These are phyloP conservation scores for Piscicola geometra DNA, from an alignment of 2,888 invertebrate species.

Conservation along the genomic window DNA sequence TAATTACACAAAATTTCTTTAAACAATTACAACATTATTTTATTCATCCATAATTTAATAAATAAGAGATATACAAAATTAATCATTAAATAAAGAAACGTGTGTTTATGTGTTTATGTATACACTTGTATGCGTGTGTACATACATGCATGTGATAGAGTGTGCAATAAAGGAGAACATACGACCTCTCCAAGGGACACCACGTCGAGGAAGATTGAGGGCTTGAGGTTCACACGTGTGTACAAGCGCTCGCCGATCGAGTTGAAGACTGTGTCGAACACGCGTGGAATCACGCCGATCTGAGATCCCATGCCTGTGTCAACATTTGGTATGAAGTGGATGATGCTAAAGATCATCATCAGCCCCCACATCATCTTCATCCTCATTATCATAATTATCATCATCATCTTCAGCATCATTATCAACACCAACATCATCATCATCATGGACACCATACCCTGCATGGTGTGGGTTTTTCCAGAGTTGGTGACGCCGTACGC, in stretches of 20 bases:
- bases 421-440: no score
- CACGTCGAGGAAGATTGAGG: slow-evolving; percentile 53
- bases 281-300: slow-evolving; percentile 62
- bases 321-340: no score
- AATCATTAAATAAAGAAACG: background rate
- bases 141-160: background rate
- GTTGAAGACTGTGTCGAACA: slow-evolving; percentile 55
- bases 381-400: no score
- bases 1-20: no score
- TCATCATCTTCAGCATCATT: no score
- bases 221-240: slow-evolving; percentile 49
- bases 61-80: background rate
- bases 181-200: slow-evolving; percentile 47
- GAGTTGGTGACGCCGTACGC: slow-evolving; percentile 85
- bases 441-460: slow-evolving; percentile 54
- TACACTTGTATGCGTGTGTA: slow-evolving; percentile 4
- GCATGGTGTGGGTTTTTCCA: slow-evolving; percentile 78
- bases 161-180: slow-evolving; percentile 37
- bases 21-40: background rate
- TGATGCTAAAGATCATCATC: background rate
- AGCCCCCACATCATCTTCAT: no score
- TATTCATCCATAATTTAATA: background rate
- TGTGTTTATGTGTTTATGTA: background rate
- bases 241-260: slow-evolving; percentile 51
- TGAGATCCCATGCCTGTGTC: background rate